Conservation (phyloP, 1,140 invertebrate species). For the Drosophila busckii region DNA sequence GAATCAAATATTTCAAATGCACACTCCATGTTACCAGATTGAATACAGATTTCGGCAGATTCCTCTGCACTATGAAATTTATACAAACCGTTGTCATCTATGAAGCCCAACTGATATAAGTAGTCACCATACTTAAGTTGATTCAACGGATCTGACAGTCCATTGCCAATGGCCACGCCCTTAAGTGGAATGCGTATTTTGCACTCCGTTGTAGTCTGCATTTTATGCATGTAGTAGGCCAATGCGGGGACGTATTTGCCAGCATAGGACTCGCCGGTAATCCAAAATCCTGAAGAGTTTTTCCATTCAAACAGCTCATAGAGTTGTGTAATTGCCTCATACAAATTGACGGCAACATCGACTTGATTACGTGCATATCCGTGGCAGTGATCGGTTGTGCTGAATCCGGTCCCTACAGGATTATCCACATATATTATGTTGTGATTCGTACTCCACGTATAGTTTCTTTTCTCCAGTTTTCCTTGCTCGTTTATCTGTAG, state of each 20-base stretch:
- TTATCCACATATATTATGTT: constrained; percentile 91
- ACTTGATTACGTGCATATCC: constrained; percentile 84
- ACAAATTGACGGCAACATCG: constrained; percentile 83
- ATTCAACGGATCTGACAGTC: constrained; percentile 87
- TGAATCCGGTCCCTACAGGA: constrained; percentile 90
- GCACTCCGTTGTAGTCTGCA: constrained; percentile 75
- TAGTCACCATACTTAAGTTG: constrained; percentile 89
- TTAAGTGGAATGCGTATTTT: constrained; percentile 81
- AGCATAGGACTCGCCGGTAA: constrained; percentile 92
- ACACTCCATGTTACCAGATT: constrained; percentile 81
- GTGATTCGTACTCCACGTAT: constrained; percentile 86
- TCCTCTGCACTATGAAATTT: constrained; percentile 82
- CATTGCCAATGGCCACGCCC: constrained; percentile 91
- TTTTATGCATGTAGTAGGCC: constrained; percentile 85
- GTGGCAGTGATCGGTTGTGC: constrained; percentile 83
- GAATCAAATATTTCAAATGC: constrained; percentile 85
- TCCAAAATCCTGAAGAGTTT: constrained; percentile 84
- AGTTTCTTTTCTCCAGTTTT: constrained; percentile 81
- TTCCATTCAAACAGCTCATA: constrained; percentile 85
- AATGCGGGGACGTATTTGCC: constrained; percentile 90
- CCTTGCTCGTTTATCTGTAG: constrained; percentile 82
- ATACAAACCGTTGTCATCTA: constrained; percentile 83
- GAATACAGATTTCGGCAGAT: constrained; percentile 81
- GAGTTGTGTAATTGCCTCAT: constrained; percentile 84
- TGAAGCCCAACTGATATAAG: constrained; percentile 88